A percentile compares a stretch with the other conserved stretches of the same genome.
These are phyloP conservation scores for Smittia sp. DNA, from an alignment of 2,888 invertebrate species.

Conservation along the genomic window DNA sequence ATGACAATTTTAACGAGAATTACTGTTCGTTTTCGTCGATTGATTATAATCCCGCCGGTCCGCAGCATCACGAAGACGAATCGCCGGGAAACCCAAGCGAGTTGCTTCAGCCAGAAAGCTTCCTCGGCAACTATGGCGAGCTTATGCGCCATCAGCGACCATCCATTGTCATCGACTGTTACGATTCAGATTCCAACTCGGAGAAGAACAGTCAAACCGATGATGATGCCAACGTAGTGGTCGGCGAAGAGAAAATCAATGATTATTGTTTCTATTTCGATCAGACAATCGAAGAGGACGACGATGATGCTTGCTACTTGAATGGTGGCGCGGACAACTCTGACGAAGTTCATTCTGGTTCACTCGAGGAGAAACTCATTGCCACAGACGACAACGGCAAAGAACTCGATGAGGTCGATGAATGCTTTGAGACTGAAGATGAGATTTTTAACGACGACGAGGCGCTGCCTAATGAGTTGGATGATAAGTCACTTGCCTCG, in stretches of 20 bases:
- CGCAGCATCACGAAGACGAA: not conserved
- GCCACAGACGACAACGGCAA: not conserved
- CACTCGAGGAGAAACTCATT: not conserved
- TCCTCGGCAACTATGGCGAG: constrained; percentile 2
- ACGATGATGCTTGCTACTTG: not conserved
- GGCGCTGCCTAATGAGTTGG: not conserved
- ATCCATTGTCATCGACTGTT: constrained; percentile 38
- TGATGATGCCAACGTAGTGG: not conserved
- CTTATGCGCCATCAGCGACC: constrained; percentile 32
- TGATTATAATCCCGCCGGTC: constrained; percentile 3
- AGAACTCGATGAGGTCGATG: not conserved
- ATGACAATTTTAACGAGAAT: constrained; percentile 38
- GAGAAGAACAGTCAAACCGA: not conserved
- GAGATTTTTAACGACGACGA: constrained; percentile 16
- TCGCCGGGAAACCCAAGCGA: not conserved
- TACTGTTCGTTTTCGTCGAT: constrained; percentile 38
- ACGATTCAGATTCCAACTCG: constrained; percentile 25
- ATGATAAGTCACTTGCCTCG: not conserved
- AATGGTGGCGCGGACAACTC: not conserved
- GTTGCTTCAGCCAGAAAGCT: not conserved
- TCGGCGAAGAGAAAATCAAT: constrained; percentile 20
- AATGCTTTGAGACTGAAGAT: constrained; percentile 16
- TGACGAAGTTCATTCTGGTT: not conserved
- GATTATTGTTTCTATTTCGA: constrained; percentile 39
- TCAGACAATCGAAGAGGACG: constrained; percentile 37